These are phyloP conservation scores for Speoplatyrhinus poulsoni DNA, from an alignment of 2,113 vertebrate genomes.

Conservation along the genomic window DNA sequence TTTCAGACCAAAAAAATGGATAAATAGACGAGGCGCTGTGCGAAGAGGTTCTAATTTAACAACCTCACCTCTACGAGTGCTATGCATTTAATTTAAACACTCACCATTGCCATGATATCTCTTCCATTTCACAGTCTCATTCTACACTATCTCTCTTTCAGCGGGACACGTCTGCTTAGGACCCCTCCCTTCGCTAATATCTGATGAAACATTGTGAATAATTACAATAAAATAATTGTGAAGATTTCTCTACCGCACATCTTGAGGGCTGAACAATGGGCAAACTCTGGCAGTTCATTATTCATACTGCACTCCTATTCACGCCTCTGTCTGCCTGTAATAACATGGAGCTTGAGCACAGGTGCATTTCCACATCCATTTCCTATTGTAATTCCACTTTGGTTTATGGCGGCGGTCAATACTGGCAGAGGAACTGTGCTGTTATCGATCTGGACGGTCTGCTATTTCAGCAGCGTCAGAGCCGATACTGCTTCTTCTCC, in stretches of 20 bases:
- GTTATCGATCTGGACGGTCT: constrained; percentile 53
- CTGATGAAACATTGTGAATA: constrained; percentile 34
- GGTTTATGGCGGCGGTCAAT: constrained; percentile 50
- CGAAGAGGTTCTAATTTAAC: constrained; percentile 18
- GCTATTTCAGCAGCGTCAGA: constrained; percentile 53
- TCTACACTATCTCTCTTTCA: constrained; percentile 16
- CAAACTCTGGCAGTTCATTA: constrained; percentile 51
- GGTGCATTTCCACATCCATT: constrained; percentile 39
- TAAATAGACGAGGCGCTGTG: constrained; percentile 6
- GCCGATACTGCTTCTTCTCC: constrained; percentile 13
- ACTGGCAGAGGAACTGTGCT: constrained; percentile 40
- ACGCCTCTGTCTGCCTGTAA: constrained; percentile 46
- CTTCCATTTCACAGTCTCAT: constrained; percentile 11
- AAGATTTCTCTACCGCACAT: constrained; percentile 34
- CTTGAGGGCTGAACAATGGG: constrained; percentile 52
- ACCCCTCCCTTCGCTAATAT: constrained; percentile 14
- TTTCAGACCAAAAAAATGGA: not conserved
- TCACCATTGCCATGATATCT: constrained; percentile 3
- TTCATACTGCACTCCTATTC: constrained; percentile 48
- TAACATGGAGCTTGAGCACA: constrained; percentile 45
- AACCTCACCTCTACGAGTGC: constrained; percentile 18
- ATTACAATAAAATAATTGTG: constrained; percentile 35
- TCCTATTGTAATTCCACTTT: constrained; percentile 72
- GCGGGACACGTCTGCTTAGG: constrained; percentile 23
- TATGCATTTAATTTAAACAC: constrained; percentile 37